These are phyloP conservation scores for Troglohyphantes excavatus DNA, from an alignment of 2,888 invertebrate species.

Conservation along the genomic window DNA sequence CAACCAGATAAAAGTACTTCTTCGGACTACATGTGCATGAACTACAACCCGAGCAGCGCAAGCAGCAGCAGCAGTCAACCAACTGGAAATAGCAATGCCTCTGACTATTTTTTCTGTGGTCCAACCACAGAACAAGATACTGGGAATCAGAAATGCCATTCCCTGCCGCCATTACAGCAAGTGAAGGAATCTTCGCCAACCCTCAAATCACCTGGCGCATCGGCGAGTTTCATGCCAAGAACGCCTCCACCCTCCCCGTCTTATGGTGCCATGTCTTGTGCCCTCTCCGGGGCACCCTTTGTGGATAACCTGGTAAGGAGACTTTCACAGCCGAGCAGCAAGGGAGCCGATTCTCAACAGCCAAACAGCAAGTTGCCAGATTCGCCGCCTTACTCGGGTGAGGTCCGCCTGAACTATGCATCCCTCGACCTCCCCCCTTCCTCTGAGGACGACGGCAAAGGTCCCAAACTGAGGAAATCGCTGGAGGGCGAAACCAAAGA, in stretches of 20 bases:
- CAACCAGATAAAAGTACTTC: neutral
- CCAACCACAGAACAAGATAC: neutral
- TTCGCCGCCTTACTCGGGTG: slow-evolving; percentile 81
- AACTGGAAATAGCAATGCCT: neutral
- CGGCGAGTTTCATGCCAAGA: slow-evolving; percentile 52
- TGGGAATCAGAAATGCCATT: slow-evolving; percentile 1
- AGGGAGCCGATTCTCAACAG: slow-evolving; percentile 4
- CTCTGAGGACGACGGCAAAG: slow-evolving; percentile 80
- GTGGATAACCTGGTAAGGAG: slow-evolving; percentile 47
- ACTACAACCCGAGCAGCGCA: slow-evolving; percentile 34
- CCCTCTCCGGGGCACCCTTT: slow-evolving; percentile 52
- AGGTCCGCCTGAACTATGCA: slow-evolving; percentile 84
- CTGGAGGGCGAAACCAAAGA: slow-evolving; percentile 73
- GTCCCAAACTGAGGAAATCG: slow-evolving; percentile 28
- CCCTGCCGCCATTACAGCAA: slow-evolving; percentile 32
- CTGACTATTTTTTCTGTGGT: slow-evolving; percentile 31
- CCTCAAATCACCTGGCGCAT: slow-evolving; percentile 49
- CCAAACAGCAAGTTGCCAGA: slow-evolving; percentile 31
- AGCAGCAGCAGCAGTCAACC: neutral
- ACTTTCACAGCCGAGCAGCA: slow-evolving; percentile 44
- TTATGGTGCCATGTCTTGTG: slow-evolving; percentile 53
- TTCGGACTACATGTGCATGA: slow-evolving; percentile 76
- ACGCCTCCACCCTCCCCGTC: slow-evolving; percentile 74
- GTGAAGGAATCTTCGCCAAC: slow-evolving; percentile 59
- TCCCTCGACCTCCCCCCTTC: slow-evolving; percentile 82